Base-by-base conservation (phyloP, 2,113 vertebrate species). In the Crotalus tigris region DNA sequence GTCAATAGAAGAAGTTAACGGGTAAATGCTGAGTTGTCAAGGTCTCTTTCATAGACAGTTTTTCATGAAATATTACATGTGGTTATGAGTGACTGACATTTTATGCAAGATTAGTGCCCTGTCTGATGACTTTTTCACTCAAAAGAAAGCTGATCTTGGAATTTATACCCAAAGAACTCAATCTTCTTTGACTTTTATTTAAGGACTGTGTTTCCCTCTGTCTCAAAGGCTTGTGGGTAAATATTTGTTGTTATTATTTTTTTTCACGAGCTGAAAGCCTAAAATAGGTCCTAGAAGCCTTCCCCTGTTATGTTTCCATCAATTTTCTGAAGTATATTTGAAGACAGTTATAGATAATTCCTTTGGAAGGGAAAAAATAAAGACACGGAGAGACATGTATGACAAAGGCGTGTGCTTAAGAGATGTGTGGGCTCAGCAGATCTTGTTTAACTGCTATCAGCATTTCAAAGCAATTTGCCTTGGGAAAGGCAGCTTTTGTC, bases 271-370 rank as follows among this genome's bases (percentile, higher is more conserved):
- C 19, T 5, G n/a, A 86, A 29, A 93, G 39, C 19, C 89, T 92
- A 92, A 93, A 57, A 12, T 29, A 44, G 44, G 59, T 26, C 49
- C 53, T 51, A 81, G 29, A 69, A 61, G 6, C 55, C 13, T 57
- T 85, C 44, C 21, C 4, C 58, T 51, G 55, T 26, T 86, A 69
- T 90, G 17, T 59, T 39, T 26, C 33, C 33, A 61, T 11, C 29
- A 17, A 64, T 93, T 61, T 92, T 54, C 57, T 55, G 49, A 29
- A 86, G 57, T 61, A 59, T 75, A 88, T 92, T 92, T 90, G 69
- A 69, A 54, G 57, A 2, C 26, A 87, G 33, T 58, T 90, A 39
- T 8, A 5, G 57, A 92, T 5, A 88, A 23, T 29, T 91, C 59
- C 61, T 85, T 51, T 86, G 21, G 88, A 8, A 24, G 21, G 24